Percentiles rank a stretch among this genome's conserved stretches.
Conservation (phyloP, 2,888 invertebrate genomes). For the Arrhopalites spinosus region DNA sequence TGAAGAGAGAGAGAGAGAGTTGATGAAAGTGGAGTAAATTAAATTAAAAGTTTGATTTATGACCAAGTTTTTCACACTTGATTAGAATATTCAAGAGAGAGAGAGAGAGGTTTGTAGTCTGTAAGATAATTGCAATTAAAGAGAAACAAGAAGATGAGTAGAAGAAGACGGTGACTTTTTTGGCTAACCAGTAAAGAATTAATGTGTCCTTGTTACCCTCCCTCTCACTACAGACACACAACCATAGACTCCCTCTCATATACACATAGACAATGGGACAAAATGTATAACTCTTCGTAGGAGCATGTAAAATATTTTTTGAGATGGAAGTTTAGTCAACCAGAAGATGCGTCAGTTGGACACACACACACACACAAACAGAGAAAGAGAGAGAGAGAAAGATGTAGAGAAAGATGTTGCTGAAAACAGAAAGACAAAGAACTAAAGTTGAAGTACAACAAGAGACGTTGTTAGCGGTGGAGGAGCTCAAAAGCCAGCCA, state of each 20-base stretch:
- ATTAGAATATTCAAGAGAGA: not conserved
- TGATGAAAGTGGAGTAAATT: not conserved
- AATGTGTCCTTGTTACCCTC: no score
- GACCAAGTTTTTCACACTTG: not conserved
- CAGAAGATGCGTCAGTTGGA: slow-evolving; percentile 16
- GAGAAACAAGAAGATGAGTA: no score
- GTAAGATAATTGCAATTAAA: not conserved
- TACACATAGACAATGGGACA: no score
- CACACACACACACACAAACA: not conserved
- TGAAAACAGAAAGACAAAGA: slow-evolving; percentile 19
- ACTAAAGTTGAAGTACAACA: not conserved
- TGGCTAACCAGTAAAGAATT: no score
- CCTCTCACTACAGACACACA: no score
- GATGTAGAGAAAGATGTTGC: not conserved
- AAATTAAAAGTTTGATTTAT: not conserved
- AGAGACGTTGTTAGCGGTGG: not conserved
- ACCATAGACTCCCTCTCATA: no score
- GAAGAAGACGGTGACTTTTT: no score
- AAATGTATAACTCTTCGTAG: no score
- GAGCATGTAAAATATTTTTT: not conserved
- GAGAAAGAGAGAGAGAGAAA: slow-evolving; percentile 1
- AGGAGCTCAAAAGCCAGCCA: slow-evolving; percentile 28
- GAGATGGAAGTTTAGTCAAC: no score
- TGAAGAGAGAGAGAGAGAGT: not conserved
- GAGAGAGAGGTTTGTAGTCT: not conserved